phyloP scores from a whole-genome alignment of 2,888 invertebrate genomes.

The Harpalus rufipes region DNA sequence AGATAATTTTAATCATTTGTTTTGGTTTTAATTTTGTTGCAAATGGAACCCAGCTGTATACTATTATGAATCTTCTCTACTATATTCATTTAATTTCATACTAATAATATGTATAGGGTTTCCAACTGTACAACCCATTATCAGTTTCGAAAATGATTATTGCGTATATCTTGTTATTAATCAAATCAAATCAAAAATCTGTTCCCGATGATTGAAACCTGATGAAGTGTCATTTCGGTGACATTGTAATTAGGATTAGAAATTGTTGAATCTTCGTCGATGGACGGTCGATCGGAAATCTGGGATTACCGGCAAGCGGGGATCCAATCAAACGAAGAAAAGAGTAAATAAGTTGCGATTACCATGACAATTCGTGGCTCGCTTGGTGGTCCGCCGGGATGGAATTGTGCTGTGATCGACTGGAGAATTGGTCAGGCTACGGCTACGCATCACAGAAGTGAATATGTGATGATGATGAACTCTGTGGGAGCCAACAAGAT shows the following conservation, averaged over 20 bases:
- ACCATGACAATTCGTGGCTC: conserved; percentile 66
- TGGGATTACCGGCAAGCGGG: conserved; percentile 56
- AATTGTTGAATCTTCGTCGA: conserved; percentile 22
- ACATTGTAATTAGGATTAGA: conserved; percentile 55
- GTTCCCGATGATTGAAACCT: conserved; percentile 12
- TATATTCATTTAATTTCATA: too few relatives aligned
- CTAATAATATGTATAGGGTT: too few relatives aligned
- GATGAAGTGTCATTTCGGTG: conserved; percentile 33
- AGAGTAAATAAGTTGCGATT: conserved; percentile 62
- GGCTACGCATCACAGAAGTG: conserved; percentile 29
- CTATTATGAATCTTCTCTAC: too few relatives aligned
- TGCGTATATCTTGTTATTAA: neutral
- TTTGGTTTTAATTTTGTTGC: too few relatives aligned
- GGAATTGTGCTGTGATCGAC: conserved; percentile 59
- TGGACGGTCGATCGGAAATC: conserved; percentile 42
- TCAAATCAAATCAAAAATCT: neutral
- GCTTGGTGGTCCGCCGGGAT: conserved; percentile 58
- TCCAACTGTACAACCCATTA: too few relatives aligned
- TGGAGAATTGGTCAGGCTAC: conserved; percentile 15
- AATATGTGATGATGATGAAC: conserved; percentile 10
- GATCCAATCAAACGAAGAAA: conserved; percentile 62
- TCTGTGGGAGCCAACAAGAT: conserved; percentile 1
- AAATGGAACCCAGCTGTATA: too few relatives aligned
- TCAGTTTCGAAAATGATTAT: too few relatives aligned
- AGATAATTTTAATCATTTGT: too few relatives aligned